These are phyloP conservation scores for Agelaius phoeniceus DNA, from an alignment of 2,113 vertebrate genomes.

Conservation along the genomic window DNA sequence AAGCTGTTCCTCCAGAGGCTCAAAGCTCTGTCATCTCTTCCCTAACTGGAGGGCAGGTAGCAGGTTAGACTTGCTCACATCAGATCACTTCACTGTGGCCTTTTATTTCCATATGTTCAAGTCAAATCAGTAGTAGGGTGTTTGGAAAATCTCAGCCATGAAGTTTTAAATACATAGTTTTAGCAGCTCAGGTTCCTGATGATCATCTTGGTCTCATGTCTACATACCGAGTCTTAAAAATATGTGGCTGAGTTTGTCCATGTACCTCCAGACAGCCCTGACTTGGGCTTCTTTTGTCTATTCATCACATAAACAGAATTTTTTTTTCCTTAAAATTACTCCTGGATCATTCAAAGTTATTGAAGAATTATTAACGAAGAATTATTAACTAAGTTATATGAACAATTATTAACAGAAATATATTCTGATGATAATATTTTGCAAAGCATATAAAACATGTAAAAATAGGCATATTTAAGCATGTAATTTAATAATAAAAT, in stretches of 20 bases:
- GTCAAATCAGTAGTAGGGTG: not conserved
- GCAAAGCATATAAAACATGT: not conserved
- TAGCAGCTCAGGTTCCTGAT: not conserved
- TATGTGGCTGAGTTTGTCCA: not conserved
- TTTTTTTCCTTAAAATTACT: not conserved
- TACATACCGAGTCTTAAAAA: not conserved
- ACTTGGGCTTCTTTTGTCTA: not conserved
- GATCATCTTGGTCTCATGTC: not conserved
- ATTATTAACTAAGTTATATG: not conserved
- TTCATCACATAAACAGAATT: not conserved
- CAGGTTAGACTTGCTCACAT: not conserved
- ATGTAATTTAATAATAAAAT: not conserved
- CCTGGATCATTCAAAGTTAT: not conserved
- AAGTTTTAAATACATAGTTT: not conserved
- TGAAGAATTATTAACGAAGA: not conserved
- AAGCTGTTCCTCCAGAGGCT: not conserved
- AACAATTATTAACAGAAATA: not conserved
- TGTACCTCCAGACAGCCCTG: not conserved
- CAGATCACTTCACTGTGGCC: not conserved
- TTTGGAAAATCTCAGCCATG: not conserved
- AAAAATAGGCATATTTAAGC: not conserved
- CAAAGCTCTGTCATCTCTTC: not conserved
- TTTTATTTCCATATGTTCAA: not conserved
- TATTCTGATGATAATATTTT: not conserved
- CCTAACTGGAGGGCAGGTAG: not conserved